These are phyloP conservation scores for human DNA, from an alignment of 2,113 vertebrate genomes.

Conservation along the genomic window GRCh38 chr2:80219501-80220000, in stretches of 20 bases:
- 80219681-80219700: background rate
- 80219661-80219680: background rate
- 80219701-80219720: background rate
- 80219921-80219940: constrained; percentile 38
- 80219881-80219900: constrained; percentile 55
- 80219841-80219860: background rate
- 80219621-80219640: background rate
- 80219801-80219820: background rate
- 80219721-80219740: background rate
- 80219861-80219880: constrained; percentile 14
- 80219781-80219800: background rate
- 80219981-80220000: background rate
- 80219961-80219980: constrained; percentile 7
- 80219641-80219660: background rate
- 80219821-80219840: background rate
- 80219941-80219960: background rate
- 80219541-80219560: background rate
- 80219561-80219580: background rate
- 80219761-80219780: constrained; percentile 13
- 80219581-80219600: background rate
- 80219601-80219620: background rate
- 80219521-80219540: background rate
- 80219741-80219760: background rate
- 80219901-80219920: constrained; percentile 6
- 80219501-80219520: constrained; percentile 7